Conservation (phyloP, 2,797 vertebrate species). For the Coluber constrictor region DNA sequence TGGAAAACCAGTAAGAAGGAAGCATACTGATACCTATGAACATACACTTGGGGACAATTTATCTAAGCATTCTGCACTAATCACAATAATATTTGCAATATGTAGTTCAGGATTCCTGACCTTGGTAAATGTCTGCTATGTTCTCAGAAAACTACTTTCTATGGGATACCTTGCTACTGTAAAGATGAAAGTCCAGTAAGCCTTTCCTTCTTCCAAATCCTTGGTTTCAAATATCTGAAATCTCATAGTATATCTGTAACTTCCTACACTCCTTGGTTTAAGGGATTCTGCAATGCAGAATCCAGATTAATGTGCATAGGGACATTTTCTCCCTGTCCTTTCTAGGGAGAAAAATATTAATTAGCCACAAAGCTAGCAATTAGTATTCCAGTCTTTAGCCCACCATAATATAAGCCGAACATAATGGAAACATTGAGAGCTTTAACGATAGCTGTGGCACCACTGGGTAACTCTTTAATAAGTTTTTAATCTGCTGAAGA, state of each 20-base stretch:
- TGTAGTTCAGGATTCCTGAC: neutral
- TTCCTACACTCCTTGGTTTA: neutral
- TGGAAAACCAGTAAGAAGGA: neutral
- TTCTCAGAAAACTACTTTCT: neutral
- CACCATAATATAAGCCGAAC: conserved; percentile 13
- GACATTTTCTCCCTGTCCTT: neutral
- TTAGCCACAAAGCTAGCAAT: conserved; percentile 31
- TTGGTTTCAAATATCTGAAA: neutral
- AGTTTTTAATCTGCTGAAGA: conserved; percentile 27
- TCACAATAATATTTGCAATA: neutral
- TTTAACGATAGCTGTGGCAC: conserved; percentile 22
- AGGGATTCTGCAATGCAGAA: neutral
- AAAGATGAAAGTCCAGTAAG: neutral
- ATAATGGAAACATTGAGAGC: conserved; percentile 30
- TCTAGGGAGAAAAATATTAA: conserved; percentile 21
- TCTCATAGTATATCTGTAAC: neutral
- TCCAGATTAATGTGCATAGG: neutral
- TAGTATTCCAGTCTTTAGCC: conserved; percentile 18
- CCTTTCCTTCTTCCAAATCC: neutral
- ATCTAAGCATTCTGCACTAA: neutral
- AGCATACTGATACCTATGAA: neutral
- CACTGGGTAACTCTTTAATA: conserved; percentile 41
- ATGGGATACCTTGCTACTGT: neutral
- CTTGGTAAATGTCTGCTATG: neutral
- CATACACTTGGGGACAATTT: neutral